Percentiles rank a stretch among this genome's conserved stretches.
Evolutionary conservation across 2,113 vertebrate species (phyloP).

Genomic region (Otocyon megalotis): DNA sequence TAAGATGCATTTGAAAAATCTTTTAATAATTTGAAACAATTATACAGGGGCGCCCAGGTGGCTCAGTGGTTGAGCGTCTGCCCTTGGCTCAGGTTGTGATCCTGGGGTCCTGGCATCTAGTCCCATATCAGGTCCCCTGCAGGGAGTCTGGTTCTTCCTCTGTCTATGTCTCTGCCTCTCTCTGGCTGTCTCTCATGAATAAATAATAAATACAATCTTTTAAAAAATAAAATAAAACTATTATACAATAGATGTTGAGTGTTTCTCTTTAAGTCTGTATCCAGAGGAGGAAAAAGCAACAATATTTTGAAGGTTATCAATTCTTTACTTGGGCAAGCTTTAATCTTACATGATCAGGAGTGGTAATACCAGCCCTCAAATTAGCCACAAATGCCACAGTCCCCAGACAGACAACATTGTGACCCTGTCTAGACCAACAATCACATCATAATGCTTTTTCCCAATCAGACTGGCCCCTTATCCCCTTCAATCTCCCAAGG

Average conservation of each 20-base stretch:
- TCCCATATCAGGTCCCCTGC: too few relatives aligned
- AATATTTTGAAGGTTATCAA: not conserved
- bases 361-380: not conserved
- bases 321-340: slow-evolving; percentile 48
- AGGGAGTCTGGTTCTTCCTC: too few relatives aligned
- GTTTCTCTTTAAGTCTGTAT: not conserved
- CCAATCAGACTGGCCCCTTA: not conserved
- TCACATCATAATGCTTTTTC: slow-evolving; percentile 57
- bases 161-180: too few relatives aligned
- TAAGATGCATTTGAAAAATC: slow-evolving; percentile 2
- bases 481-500: not conserved
- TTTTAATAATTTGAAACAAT: slow-evolving; percentile 31
- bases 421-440: not conserved
- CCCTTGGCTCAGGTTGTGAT: too few relatives aligned
- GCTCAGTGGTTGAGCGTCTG: too few relatives aligned
- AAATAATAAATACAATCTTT: too few relatives aligned
- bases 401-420: slow-evolving; percentile 31
- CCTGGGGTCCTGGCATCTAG: too few relatives aligned
- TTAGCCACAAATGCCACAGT: not conserved
- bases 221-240: not conserved
- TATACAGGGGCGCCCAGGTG: not conserved
- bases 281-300: not conserved
- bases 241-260: not conserved
- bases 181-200: too few relatives aligned
- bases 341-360: not conserved